Evolutionary conservation across 1,140 invertebrate species (phyloP), one percentile per base, ranked within the genome.

Genomic region (Catajapyx aquilonaris): DNA sequence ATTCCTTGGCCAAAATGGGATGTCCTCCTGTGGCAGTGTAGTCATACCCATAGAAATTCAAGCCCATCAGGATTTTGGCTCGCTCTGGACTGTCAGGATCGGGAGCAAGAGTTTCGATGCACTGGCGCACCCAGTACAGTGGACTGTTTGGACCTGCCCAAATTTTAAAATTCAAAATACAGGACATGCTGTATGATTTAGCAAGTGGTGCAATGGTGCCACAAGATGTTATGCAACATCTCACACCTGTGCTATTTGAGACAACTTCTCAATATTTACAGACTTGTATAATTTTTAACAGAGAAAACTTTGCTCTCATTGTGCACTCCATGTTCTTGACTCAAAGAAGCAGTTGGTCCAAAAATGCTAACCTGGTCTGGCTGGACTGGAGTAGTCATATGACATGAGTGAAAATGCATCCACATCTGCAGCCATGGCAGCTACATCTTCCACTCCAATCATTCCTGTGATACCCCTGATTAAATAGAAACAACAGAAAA

Each of bases 41-140:
- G 47, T 81, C 76, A 53, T 86, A 78, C 5, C 90, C 88, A 63
- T 94, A 95, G 57, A 93, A 88, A 60, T 94, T 95, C 2, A 94
- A 51, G 4, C 90, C 90, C 39, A 91, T 52, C 20, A 93, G 59
- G 35, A 94, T 80, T 61, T 93, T 84, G 4, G 59, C 49, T 35
- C 81, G 60, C 44, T 71, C 70, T 15, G 60, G 56, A 39, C 61
- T 56, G n/a, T 57, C 44, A 31, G 69, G 64, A 39, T 66, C 57
- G 4, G 76, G 70, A 16, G 71, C 65, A 41, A 93, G 58, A 34
- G 64, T 62, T 50, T 80, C 69, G 2, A 94, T 63, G 50, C 81
- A 86, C 28, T 73, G 56, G 48, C 66, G 62, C n/a, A 80, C 62
- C 86, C 88, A 94, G 34, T 68, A 54, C 1, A 87, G 40, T 0